phyloP scores from a whole-genome alignment of 2,797 vertebrate genomes.

The Brachyrhaphis roseni region DNA sequence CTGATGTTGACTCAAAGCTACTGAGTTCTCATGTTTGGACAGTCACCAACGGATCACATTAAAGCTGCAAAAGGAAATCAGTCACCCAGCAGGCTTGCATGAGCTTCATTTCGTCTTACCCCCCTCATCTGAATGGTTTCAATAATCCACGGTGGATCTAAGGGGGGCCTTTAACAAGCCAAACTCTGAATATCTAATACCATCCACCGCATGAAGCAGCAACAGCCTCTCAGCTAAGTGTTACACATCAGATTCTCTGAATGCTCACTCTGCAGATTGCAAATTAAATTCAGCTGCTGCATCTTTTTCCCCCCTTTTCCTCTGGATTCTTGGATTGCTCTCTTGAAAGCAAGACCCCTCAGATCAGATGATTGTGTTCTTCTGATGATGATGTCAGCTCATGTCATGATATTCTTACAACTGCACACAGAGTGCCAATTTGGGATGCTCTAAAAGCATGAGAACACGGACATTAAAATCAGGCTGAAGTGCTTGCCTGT shows the following conservation, averaged over 20 bases:
- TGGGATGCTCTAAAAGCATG: constrained; percentile 30
- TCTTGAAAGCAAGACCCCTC: constrained; percentile 12
- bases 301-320: neutral
- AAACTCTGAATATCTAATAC: constrained; percentile 18
- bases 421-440: constrained; percentile 35
- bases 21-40: constrained; percentile 53
- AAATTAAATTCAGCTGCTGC: constrained; percentile 19
- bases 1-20: neutral
- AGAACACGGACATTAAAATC: constrained; percentile 45
- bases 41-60: constrained; percentile 45
- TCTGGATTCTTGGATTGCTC: constrained; percentile 1
- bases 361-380: constrained; percentile 34
- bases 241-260: constrained; percentile 1
- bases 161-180: constrained; percentile 14
- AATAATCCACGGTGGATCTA: constrained; percentile 9
- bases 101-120: constrained; percentile 1
- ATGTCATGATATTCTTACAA: constrained; percentile 51
- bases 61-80: constrained; percentile 18
- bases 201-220: constrained; percentile 11
- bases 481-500: constrained; percentile 13
- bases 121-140: constrained; percentile 8
- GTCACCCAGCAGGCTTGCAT: constrained; percentile 8
- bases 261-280: constrained; percentile 6
- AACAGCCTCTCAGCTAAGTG: constrained; percentile 1
- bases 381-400: constrained; percentile 48